Evolutionary conservation across 2,797 vertebrate genomes (phyloP).

Genomic region (Pseudomugil gertrudae): DNA sequence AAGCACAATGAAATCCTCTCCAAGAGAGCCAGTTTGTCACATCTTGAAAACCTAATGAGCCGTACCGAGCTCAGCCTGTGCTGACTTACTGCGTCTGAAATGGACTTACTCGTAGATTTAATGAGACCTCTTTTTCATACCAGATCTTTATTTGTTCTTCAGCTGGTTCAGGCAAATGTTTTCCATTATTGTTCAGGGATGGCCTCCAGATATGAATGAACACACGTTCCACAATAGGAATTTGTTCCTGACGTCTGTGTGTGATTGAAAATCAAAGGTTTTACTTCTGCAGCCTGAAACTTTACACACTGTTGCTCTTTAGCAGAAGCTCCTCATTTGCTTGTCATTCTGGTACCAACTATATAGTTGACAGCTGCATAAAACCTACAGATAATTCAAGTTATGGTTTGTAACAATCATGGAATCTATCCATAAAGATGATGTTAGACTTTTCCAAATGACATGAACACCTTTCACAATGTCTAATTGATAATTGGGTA

Average conservation of each 20-base stretch:
- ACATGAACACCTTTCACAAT: background rate
- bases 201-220: constrained; percentile 31
- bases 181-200: constrained; percentile 32
- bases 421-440: background rate
- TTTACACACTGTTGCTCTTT: constrained; percentile 12
- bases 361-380: background rate
- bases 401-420: background rate
- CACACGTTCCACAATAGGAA: background rate
- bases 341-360: background rate
- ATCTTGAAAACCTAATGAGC: constrained; percentile 61
- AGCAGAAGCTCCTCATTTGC: constrained; percentile 4
- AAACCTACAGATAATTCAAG: constrained; percentile 8
- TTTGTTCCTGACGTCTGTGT: constrained; percentile 38
- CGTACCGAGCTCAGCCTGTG: constrained; percentile 36
- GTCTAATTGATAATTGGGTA: background rate
- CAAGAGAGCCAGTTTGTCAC: constrained; percentile 50
- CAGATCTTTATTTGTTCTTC: constrained; percentile 31
- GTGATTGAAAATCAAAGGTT: background rate
- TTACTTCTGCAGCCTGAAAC: constrained; percentile 2
- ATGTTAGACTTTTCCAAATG: background rate
- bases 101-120: constrained; percentile 37
- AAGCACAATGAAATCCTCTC: constrained; percentile 32
- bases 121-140: constrained; percentile 42
- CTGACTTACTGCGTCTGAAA: constrained; percentile 47
- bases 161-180: constrained; percentile 12